Evolutionary conservation across 2,113 vertebrate species (phyloP).

Genomic region (Neotoma lepida): DNA sequence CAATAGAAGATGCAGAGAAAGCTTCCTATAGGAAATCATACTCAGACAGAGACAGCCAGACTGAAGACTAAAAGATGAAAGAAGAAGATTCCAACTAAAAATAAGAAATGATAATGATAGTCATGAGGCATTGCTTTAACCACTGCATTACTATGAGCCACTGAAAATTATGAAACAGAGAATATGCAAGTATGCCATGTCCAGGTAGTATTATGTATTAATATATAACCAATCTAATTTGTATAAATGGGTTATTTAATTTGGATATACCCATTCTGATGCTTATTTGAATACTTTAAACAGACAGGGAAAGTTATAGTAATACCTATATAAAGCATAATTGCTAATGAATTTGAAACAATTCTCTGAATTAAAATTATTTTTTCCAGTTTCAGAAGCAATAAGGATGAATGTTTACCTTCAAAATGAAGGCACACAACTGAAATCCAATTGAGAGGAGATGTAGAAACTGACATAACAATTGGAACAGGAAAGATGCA

Average conservation of each 20-base stretch:
- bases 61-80: slow-evolving; percentile 27
- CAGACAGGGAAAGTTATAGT: neutral
- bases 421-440: slow-evolving; percentile 11
- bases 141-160: neutral
- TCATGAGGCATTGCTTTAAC: slow-evolving; percentile 42
- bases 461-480: neutral
- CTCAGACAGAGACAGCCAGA: neutral
- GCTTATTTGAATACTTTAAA: slow-evolving; percentile 16
- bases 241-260: neutral
- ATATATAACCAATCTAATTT: neutral
- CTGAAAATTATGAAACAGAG: neutral
- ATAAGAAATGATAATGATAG: slow-evolving; percentile 19
- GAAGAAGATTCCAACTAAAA: slow-evolving; percentile 38
- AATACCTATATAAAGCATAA: slow-evolving; percentile 47
- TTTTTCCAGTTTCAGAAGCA: slow-evolving; percentile 41
- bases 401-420: neutral
- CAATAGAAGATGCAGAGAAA: slow-evolving; percentile 35
- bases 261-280: neutral
- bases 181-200: neutral
- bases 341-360: slow-evolving; percentile 37
- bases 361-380: slow-evolving; percentile 27
- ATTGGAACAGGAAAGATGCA: slow-evolving; percentile 31
- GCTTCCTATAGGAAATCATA: slow-evolving; percentile 14
- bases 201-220: slow-evolving; percentile 22
- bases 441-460: slow-evolving; percentile 24